Percentiles rank a stretch among this genome's conserved stretches.
phyloP scores from a whole-genome alignment of 2,797 vertebrate species.

The Eospalax fontanierii region DNA sequence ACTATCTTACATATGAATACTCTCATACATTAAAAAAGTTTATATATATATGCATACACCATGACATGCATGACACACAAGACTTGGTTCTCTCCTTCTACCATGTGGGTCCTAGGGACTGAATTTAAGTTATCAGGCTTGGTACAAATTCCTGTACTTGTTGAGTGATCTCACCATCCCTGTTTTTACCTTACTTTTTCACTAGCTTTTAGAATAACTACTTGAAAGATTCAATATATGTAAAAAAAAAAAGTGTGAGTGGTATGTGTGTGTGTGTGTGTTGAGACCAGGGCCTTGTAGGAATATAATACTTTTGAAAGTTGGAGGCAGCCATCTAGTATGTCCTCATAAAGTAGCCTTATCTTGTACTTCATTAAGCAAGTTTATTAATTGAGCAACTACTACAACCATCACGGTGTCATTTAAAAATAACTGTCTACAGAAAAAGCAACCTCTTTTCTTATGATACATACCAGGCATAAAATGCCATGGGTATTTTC shows the following conservation, averaged over 20 bases:
- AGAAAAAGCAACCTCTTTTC: constrained; percentile 65
- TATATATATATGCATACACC: no score
- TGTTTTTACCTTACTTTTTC: constrained; percentile 72
- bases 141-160: neutral
- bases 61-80: neutral
- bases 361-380: constrained; percentile 72
- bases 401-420: neutral
- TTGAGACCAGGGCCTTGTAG: neutral
- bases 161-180: neutral
- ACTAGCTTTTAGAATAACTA: constrained; percentile 71
- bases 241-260: neutral
- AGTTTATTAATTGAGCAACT: constrained; percentile 73
- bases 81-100: neutral
- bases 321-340: constrained; percentile 71
- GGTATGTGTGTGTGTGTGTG: neutral
- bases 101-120: neutral
- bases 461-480: constrained; percentile 71
- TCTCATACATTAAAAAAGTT: neutral
- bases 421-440: constrained; percentile 78
- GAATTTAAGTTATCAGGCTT: neutral
- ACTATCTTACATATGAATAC: neutral
- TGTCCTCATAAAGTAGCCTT: constrained; percentile 72
- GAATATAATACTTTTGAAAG: constrained; percentile 77
- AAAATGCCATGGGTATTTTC: constrained; percentile 75
- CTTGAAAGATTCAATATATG: constrained; percentile 76